A percentile compares a stretch with the other conserved stretches of the same genome.
Conservation (phyloP, 2,797 vertebrate species). For the Cetoscarus ocellatus region DNA sequence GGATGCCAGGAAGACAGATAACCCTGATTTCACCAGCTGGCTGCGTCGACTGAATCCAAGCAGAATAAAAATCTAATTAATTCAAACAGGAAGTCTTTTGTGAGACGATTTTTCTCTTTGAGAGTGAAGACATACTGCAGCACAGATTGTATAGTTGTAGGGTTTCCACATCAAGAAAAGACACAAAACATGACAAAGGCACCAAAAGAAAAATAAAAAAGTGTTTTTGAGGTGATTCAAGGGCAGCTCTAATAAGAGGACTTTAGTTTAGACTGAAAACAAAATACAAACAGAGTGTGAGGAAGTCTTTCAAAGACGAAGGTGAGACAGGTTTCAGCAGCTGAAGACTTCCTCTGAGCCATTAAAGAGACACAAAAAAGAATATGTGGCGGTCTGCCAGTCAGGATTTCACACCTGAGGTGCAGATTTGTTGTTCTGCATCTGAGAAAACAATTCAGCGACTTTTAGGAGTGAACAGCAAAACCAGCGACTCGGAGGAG, state of each 20-base stretch:
- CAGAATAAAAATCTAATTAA: slow-evolving; percentile 51
- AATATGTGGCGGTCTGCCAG: slow-evolving; percentile 38
- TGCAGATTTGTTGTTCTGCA: slow-evolving; percentile 27
- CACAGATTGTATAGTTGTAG: not conserved
- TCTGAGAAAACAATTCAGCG: slow-evolving; percentile 14
- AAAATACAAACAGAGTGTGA: too few species aligned
- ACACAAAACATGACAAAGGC: not conserved
- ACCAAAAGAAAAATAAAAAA: not conserved
- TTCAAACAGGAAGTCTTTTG: slow-evolving; percentile 49
- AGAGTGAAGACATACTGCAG: slow-evolving; percentile 7
- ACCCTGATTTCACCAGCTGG: slow-evolving; percentile 61
- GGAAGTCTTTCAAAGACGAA: slow-evolving; percentile 28
- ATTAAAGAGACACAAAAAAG: slow-evolving; percentile 35
- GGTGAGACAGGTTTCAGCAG: slow-evolving; percentile 18
- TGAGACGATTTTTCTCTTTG: slow-evolving; percentile 31
- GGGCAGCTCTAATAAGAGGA: not conserved
- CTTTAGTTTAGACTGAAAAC: not conserved
- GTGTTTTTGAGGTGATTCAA: slow-evolving; percentile 4
- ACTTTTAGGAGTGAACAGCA: slow-evolving; percentile 16
- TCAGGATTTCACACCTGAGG: slow-evolving; percentile 28
- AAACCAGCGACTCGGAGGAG: not conserved
- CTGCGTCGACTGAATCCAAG: slow-evolving; percentile 41
- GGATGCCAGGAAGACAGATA: slow-evolving; percentile 64
- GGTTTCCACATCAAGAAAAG: not conserved
- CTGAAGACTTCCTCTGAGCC: slow-evolving; percentile 27